Base-by-base conservation (phyloP, 2,113 vertebrate species). In the Tachysurus fulvidraco region DNA sequence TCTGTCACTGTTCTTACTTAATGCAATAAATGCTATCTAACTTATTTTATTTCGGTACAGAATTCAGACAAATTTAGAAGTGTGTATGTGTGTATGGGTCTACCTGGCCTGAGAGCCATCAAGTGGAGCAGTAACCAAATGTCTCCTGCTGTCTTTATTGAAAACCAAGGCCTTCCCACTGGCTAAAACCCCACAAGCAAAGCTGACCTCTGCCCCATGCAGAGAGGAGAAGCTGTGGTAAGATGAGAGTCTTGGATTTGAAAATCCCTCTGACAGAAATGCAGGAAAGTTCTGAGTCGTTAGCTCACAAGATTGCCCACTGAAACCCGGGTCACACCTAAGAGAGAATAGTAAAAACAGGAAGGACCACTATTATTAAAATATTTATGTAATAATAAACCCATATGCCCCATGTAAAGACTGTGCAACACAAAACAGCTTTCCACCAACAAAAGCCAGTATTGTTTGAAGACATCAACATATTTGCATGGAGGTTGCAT, bases 21-120 rank as follows among this genome's bases (percentile, higher is more conserved):
- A 12, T 65, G n/a, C 12, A 4, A 21, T 64, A 10, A n/a, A 64
- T 64, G 28, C 28, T 30, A 4, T 67, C 3, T 67, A 0, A 30
- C 4, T 30, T 67, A 28, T 30, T 36, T 3, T 69, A 6, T 19
- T 30, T 36, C 7, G 0, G 21, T 41, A 21, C 21, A 41, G 21
- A 5, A 11, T 44, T 44, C 7, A 73, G 36, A 9, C 78, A 44
- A 44, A 59, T 41, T 3, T 16, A 57, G 12, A 62, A 14, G 12
- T 28, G 3, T 81, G 30, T 44, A 8, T 71, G 13, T 36, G 0
- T 52, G 46, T 81, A 28, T 79, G 52, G 52, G 55, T 67, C 64
- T 93, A 99, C 98, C 98, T 97, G 93, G 98, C 99, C 88, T 98
- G 97, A 36, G 98, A 98, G 91, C 98, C 98, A 95, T 99, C 98